These are phyloP conservation scores for Mythimna vitellina DNA, from an alignment of 2,888 invertebrate genomes.

Conservation along the genomic window DNA sequence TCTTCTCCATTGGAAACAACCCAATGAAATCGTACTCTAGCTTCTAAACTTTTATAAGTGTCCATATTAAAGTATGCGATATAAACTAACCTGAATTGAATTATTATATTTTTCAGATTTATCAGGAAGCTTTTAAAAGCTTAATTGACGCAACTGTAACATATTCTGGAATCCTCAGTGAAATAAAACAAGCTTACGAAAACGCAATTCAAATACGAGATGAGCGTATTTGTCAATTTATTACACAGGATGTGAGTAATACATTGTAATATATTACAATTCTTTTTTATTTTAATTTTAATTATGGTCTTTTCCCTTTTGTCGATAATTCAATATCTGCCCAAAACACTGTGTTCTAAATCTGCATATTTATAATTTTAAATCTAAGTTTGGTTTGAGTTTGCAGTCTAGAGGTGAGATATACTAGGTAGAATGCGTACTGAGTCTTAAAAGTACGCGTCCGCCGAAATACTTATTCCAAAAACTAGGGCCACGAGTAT, in stretches of 20 bases:
- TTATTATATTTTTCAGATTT: constrained; percentile 75
- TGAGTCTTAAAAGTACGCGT: too few species aligned
- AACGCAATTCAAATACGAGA: constrained; percentile 79
- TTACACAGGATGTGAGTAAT: constrained; percentile 83
- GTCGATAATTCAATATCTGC: neutral
- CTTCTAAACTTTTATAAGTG: too few species aligned
- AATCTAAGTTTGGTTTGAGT: neutral
- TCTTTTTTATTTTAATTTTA: neutral
- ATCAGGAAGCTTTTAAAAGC: constrained; percentile 78
- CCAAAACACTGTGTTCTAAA: neutral
- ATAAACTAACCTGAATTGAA: too few species aligned
- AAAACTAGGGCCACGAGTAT: too few species aligned
- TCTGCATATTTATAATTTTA: too few species aligned
- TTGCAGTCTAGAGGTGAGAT: too few species aligned
- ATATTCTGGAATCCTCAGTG: constrained; percentile 77
- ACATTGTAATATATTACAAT: neutral
- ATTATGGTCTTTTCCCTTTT: too few species aligned
- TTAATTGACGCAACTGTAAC: constrained; percentile 80
- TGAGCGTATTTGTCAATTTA: constrained; percentile 81
- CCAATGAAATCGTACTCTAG: too few species aligned
- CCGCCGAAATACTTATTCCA: too few species aligned
- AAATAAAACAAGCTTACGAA: constrained; percentile 85
- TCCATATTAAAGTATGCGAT: too few species aligned
- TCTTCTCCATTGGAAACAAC: too few species aligned
- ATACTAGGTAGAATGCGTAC: too few species aligned